A percentile compares a stretch with the other conserved stretches of the same genome.
Conservation (phyloP, 1,140 invertebrate genomes). For the Drosophila ohnishii region DNA sequence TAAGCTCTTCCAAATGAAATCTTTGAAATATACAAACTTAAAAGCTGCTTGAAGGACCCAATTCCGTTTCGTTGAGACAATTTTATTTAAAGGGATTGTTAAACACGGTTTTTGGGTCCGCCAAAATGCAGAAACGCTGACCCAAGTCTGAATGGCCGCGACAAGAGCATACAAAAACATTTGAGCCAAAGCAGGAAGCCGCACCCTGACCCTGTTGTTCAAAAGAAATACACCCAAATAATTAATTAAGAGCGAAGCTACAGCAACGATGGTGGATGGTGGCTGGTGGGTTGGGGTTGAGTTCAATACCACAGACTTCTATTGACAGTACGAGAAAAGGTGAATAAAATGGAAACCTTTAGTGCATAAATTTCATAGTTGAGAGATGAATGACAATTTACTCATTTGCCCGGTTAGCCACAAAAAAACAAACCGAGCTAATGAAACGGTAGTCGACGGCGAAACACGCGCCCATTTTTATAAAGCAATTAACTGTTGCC, state of each 20-base stretch:
- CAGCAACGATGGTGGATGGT: background rate
- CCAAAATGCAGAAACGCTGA: conserved; percentile 4
- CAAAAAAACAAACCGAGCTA: conserved; percentile 11
- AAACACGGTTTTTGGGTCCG: background rate
- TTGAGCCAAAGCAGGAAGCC: conserved; percentile 63
- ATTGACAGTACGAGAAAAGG: conserved; percentile 15
- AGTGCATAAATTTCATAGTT: conserved; percentile 42
- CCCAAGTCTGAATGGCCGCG: conserved; percentile 30
- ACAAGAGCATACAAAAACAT: conserved; percentile 13
- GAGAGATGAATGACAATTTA: conserved; percentile 51
- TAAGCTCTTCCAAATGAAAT: conserved; percentile 7
- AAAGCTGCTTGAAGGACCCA: background rate
- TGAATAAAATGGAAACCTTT: conserved; percentile 38
- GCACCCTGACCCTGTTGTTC: conserved; percentile 48
- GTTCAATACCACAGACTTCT: conserved; percentile 35
- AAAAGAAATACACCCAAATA: conserved; percentile 59
- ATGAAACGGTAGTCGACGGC: conserved; percentile 52
- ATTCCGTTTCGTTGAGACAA: background rate
- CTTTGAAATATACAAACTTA: background rate
- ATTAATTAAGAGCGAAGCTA: conserved; percentile 68
- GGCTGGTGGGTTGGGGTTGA: conserved; percentile 15
- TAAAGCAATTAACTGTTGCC: conserved; percentile 74
- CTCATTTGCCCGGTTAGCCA: conserved; percentile 42
- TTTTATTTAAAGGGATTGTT: background rate
- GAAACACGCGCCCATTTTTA: conserved; percentile 70